Conservation (phyloP, 1,140 invertebrate species). For the Ptiloglossa arizonensis region DNA sequence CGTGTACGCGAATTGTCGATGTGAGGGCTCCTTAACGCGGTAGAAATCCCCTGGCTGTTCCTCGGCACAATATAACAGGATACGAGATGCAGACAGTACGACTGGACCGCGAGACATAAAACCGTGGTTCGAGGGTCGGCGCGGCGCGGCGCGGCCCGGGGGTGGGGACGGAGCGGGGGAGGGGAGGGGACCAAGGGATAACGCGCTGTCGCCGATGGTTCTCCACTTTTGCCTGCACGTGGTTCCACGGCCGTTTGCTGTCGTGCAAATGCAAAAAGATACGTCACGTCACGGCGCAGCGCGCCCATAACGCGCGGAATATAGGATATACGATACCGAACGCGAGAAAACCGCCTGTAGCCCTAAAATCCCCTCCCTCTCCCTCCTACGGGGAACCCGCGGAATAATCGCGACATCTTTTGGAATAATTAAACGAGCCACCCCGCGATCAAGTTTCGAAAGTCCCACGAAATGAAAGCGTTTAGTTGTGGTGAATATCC, state of each 20-base stretch:
- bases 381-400: too few species aligned
- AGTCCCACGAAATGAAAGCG: too few species aligned
- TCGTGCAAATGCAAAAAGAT: conserved; percentile 22
- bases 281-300: conserved; percentile 2
- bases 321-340: conserved; percentile 11
- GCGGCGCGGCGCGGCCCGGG: conserved; percentile 10
- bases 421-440: background rate
- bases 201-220: conserved; percentile 36
- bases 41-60: conserved; percentile 25
- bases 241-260: background rate
- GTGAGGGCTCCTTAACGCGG: conserved; percentile 40
- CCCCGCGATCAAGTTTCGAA: too few species aligned
- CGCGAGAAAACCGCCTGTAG: background rate
- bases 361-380: too few species aligned
- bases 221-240: conserved; percentile 25
- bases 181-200: conserved; percentile 1
- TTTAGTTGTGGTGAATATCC: too few species aligned
- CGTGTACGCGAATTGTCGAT: background rate
- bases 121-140: conserved; percentile 18
- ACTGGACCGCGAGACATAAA: conserved; percentile 58
- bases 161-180: background rate
- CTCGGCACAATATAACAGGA: conserved; percentile 52
- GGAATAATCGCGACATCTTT: background rate
- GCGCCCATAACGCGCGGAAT: conserved; percentile 1
- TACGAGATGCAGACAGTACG: conserved; percentile 50